Percentiles rank a stretch among this genome's conserved stretches.
Evolutionary conservation across 2,888 invertebrate species (phyloP).

Genomic region (Acleris emargana): DNA sequence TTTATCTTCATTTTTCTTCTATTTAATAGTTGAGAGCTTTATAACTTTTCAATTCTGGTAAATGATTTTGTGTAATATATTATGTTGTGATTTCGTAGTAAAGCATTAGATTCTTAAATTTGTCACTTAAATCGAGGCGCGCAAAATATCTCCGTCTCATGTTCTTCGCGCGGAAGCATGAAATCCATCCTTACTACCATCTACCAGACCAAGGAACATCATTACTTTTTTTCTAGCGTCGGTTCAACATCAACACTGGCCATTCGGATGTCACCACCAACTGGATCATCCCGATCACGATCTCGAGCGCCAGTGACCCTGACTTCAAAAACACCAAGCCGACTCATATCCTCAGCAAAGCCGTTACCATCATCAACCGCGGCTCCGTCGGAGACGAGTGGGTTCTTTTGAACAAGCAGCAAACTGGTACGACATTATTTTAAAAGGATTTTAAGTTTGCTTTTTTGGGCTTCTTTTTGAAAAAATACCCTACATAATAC

Average conservation of each 20-base stretch:
- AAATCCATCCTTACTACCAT: no score
- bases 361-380: constrained; percentile 59
- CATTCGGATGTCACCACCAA: constrained; percentile 53
- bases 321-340: constrained; percentile 73
- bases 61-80: no score
- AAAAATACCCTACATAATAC: no score
- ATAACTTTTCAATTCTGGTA: no score
- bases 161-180: no score
- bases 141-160: no score
- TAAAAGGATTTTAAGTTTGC: background rate
- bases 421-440: constrained; percentile 72
- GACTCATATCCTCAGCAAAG: constrained; percentile 59
- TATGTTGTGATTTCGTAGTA: no score
- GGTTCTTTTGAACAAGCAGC: constrained; percentile 85
- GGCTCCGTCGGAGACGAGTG: constrained; percentile 72
- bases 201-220: no score
- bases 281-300: constrained; percentile 75
- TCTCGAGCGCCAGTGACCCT: constrained; percentile 66
- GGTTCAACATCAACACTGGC: constrained; percentile 74
- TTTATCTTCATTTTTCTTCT: no score
- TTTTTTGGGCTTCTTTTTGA: background rate
- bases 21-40: no score
- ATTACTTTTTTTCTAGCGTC: constrained; percentile 60
- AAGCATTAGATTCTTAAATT: no score
- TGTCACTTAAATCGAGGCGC: no score